Conservation (phyloP, 2,888 invertebrate genomes). For the Leptinotarsa rubiginosa region DNA sequence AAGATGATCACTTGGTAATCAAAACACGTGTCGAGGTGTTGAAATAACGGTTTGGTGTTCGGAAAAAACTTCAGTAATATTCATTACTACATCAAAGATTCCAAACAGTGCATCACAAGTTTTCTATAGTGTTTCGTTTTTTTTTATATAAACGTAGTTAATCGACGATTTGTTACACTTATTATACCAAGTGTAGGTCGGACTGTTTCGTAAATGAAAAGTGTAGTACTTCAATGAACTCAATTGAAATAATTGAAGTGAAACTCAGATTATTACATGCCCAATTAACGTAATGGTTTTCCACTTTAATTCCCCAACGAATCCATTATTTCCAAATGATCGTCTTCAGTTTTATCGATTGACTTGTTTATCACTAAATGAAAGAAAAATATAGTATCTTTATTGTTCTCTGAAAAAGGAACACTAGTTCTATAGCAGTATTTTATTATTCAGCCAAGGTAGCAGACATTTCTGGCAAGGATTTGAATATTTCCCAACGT, state of each 20-base stretch:
- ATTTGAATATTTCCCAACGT: no score
- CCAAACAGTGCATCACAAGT: no score
- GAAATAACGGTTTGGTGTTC: no score
- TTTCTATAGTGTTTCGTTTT: background rate
- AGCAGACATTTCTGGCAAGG: no score
- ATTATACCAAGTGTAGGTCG: background rate
- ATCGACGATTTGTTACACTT: background rate
- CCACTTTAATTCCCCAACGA: slow-evolving; percentile 6
- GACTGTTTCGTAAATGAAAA: slow-evolving; percentile 18
- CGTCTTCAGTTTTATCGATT: slow-evolving; percentile 6
- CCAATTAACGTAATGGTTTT: slow-evolving; percentile 22
- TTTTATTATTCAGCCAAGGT: no score
- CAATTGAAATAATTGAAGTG: slow-evolving; percentile 21
- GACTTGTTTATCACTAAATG: background rate
- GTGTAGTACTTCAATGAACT: background rate
- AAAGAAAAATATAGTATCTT: background rate
- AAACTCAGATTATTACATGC: slow-evolving; percentile 14
- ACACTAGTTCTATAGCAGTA: no score
- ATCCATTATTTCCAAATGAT: slow-evolving; percentile 16
- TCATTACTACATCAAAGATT: no score
- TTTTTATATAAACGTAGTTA: background rate
- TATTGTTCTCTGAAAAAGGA: background rate
- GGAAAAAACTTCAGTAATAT: no score
- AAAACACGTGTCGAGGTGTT: no score
- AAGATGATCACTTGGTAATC: no score